Base-by-base conservation (phyloP, 1,140 invertebrate species). In the Papilio helenus region DNA sequence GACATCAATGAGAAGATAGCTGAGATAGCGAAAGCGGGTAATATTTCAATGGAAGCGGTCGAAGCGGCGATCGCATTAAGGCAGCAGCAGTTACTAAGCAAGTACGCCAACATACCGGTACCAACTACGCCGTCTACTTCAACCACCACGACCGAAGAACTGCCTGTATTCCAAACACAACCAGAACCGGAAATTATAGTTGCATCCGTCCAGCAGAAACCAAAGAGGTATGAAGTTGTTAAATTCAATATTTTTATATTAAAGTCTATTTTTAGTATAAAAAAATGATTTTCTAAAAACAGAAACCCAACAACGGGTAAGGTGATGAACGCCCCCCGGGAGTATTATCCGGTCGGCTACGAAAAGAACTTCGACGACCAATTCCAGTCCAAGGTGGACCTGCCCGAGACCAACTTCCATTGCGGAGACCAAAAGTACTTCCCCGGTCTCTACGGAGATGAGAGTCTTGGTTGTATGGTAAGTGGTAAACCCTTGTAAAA, bases 381-480 rank as follows among this genome's bases (percentile, higher is more conserved):
- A 86, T 98, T 98, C 88, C 96, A 96, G 34, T 97, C 97, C 12
- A 96, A 97, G 83, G 97, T 98, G 0, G 97, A 98, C 84, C 91
- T 98, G 8, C 97, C 97, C 0, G 97, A 97, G n/a, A 98, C 98
- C 0, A 97, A 95, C 68, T 99, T 99, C 92, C 96, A 97, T 76
- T 99, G 98, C 88, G 97, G 97, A 1, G 97, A 98, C 84, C 97
- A 98, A 84, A 98, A 98, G 87, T 97, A 98, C 89, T 98, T 98
- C 85, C 97, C 98, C 8, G 98, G 98, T 74, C 93, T 98, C 0
- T 99, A 98, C 83, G 98, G 97, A 0, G 98, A 99, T 86, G 97
- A 98, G 83, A 97, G 97, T 93, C 95, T 98, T n/a, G 97, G 97
- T 49, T 99, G 98, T 93, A 98, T 98, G 97, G 98, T 98, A 92